A percentile compares a stretch with the other conserved stretches of the same genome.
phyloP scores from a whole-genome alignment of 2,888 invertebrate species.

The Epirrhoe tristata region DNA sequence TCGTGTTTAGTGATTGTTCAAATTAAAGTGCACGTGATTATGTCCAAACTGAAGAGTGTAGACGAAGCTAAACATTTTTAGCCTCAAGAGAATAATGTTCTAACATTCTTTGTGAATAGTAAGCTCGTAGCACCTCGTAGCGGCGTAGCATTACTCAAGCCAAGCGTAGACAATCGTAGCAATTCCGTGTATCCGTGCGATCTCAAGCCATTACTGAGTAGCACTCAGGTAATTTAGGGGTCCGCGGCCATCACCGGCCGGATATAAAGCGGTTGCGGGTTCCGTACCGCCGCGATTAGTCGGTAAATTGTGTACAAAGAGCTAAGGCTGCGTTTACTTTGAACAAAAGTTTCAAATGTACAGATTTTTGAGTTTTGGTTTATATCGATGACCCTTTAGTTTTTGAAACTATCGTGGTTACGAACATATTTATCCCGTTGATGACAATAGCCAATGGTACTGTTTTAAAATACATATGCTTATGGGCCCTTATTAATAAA shows the following conservation, averaged over 20 bases:
- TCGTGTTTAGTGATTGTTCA: no score
- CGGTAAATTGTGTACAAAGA: constrained; percentile 42
- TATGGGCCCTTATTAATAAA: no score
- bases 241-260: constrained; percentile 44
- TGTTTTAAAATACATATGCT: no score
- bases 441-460: no score
- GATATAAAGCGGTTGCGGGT: constrained; percentile 51
- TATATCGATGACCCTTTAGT: no score
- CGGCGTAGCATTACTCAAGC: constrained; percentile 16
- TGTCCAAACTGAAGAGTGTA: not conserved
- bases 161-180: constrained; percentile 11
- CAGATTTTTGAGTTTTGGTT: no score
- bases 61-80: not conserved
- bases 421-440: no score
- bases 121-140: constrained; percentile 10
- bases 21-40: no score
- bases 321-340: constrained; percentile 8
- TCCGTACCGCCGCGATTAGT: constrained; percentile 40
- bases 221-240: constrained; percentile 42
- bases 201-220: constrained; percentile 16
- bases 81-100: not conserved
- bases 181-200: constrained; percentile 13
- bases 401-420: no score
- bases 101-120: not conserved
- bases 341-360: no score